phyloP scores from a whole-genome alignment of 2,888 invertebrate species.

The Reticulitermes lucifugus region DNA sequence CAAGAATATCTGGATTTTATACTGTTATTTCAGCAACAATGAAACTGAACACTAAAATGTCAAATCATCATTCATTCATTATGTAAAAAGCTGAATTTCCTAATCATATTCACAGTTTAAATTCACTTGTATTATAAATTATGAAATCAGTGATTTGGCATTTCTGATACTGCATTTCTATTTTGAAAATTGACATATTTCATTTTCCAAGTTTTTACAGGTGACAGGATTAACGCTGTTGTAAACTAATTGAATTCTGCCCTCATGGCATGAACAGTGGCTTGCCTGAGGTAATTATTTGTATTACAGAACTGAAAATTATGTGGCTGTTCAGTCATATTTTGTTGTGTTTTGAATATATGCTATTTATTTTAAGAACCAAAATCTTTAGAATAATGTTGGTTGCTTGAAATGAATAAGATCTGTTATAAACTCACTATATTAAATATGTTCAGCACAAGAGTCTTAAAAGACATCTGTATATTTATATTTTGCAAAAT shows the following conservation, averaged over 20 bases:
- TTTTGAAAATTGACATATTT: background rate
- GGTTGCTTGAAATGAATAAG: constrained; percentile 33
- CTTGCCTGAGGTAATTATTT: background rate
- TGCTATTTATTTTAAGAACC: constrained; percentile 37
- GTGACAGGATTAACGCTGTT: background rate
- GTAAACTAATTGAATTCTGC: background rate
- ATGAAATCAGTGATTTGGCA: background rate
- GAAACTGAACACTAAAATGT: background rate
- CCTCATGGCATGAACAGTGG: constrained; percentile 5
- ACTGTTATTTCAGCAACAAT: background rate
- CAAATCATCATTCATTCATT: background rate
- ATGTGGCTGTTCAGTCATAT: constrained; percentile 8
- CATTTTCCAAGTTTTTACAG: background rate
- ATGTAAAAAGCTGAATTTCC: background rate
- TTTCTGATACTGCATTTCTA: background rate
- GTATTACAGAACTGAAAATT: constrained; percentile 3
- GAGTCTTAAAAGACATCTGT: constrained; percentile 40
- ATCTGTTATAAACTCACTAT: constrained; percentile 43
- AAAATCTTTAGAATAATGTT: constrained; percentile 37
- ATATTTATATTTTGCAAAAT: constrained; percentile 50
- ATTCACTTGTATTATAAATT: background rate
- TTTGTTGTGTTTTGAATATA: constrained; percentile 36
- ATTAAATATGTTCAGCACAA: constrained; percentile 25
- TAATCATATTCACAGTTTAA: background rate
- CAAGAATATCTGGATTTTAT: background rate